These are phyloP conservation scores for Mactromeris polynyma DNA, from an alignment of 2,888 invertebrate species.

Conservation along the genomic window DNA sequence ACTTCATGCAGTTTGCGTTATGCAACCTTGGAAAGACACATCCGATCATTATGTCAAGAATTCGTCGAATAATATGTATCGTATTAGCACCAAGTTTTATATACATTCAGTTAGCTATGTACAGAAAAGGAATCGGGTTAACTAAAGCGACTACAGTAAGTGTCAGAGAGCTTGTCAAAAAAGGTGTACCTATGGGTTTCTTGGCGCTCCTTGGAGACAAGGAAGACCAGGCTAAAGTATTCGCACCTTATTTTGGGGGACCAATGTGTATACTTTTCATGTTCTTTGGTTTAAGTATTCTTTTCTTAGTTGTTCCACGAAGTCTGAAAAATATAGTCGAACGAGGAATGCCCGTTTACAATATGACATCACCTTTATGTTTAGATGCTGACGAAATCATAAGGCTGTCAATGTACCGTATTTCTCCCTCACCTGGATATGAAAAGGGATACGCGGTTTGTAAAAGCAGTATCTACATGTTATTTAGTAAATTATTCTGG, in stretches of 20 bases:
- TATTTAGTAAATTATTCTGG: conserved; percentile 7
- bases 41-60: conserved; percentile 9
- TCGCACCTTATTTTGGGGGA: conserved; percentile 23
- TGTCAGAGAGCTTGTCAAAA: conserved; percentile 13
- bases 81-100: conserved; percentile 8
- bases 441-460: neutral
- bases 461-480: conserved; percentile 4
- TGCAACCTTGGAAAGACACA: neutral
- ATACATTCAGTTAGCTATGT: conserved; percentile 1
- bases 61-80: neutral
- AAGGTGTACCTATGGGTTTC: conserved; percentile 19
- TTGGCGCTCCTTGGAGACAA: conserved; percentile 19
- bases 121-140: neutral
- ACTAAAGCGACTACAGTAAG: neutral
- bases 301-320: neutral
- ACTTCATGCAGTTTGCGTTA: neutral
- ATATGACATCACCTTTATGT: neutral
- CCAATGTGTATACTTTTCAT: neutral
- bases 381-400: neutral
- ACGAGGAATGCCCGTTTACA: conserved; percentile 6
- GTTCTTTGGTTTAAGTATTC: neutral
- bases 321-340: conserved; percentile 18
- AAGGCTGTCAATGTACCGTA: neutral
- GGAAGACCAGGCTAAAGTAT: neutral
- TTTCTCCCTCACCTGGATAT: conserved; percentile 1